Base-by-base conservation (phyloP, 1,140 invertebrate species). In the Aphaenogaster rudis region DNA sequence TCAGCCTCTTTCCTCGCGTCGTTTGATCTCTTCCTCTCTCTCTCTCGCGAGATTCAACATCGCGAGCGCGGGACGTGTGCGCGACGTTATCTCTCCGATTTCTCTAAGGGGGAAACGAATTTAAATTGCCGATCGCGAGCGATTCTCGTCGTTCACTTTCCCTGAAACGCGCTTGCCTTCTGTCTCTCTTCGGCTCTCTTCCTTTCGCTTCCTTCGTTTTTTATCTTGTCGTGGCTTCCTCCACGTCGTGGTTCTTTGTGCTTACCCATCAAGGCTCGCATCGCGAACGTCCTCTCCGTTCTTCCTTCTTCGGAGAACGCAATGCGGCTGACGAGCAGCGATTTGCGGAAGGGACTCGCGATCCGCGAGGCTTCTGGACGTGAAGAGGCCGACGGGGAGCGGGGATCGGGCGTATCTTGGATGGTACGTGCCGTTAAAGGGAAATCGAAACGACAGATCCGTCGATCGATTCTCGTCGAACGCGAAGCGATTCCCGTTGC, bases 71-170 rank as follows among this genome's bases (percentile, higher is more conserved):
- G n/a, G 74, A 80, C 15, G 28, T 66, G 28, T 48, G 33, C n/a
- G 63, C 61, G 63, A 81, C 63, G 50, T 66, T 66, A 85, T 85
- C 81, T 85, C 50, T 59, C 4, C 64, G 61, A 86, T 86, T 80
- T 86, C 77, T 80, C 84, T 52, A 67, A 67, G 28, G n/a, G 74
- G 57, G 76, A 80, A 89, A 59, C 80, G 69, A 89, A 89, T 89
- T 86, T 89, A 89, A 89, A 89, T 81, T 67, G 61, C 67, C 64
- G 85, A 87, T 86, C 57, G 71, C 86, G 54, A 77, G 50, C 69
- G 63, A 87, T 87, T 61, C 85, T 50, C 71, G 74, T 64, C 74
- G 36, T 89, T 89, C 69, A 88, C 88, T 89, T 89, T 89, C 87
- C 61, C 88, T 86, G 80, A 59, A 88, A 86, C 63, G 66, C 71